Evolutionary conservation across 2,888 invertebrate genomes (phyloP), one percentile per base, ranked within the genome.

Genomic region (Anaspis maculata): DNA sequence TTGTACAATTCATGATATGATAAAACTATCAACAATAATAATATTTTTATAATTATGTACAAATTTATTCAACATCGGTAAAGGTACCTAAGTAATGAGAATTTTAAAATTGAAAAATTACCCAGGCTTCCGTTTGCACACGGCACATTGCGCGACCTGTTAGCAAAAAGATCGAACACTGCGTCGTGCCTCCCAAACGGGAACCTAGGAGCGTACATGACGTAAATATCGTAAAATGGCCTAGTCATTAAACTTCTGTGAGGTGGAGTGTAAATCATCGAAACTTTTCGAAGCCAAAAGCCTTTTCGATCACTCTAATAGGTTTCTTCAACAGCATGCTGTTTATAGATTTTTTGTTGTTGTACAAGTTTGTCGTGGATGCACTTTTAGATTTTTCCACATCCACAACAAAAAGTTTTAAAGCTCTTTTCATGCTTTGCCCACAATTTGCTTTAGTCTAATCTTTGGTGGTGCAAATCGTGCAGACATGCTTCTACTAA

Each of bases 191-290:
- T n/a, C n/a, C n/a, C n/a, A n/a, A n/a, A n/a, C n/a, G n/a, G n/a
- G n/a, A n/a, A n/a, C n/a, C 9, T 19, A 6, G 19, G 9, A n/a
- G 48, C 42, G 56, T 51, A 58, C 58, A 56, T 49, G 51, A 56
- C 50, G 56, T 56, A 59, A 59, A 57, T 57, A 59, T 48, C 58
- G 52, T 47, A 44, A 49, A 51, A 40, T 48, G 55, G 48, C 50
- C 46, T 46, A 43, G 45, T 45, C 47, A 28, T n/a, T n/a, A n/a
- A n/a, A n/a, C 55, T 57, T 55, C 48, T 56, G 56, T 52, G 56
- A 57, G 57, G 56, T 51, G 55, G 49, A 44, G 37, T 33, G 33
- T 37, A 19, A n/a, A 10, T 24, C 19, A 5, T 19, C 19, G 5
- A 19, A 19, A 6, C 15, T 13, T 32, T 35, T 35, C 25, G 19